Evolutionary conservation across 2,888 invertebrate genomes (phyloP).

Genomic region (Cylindroiulus punctatus): DNA sequence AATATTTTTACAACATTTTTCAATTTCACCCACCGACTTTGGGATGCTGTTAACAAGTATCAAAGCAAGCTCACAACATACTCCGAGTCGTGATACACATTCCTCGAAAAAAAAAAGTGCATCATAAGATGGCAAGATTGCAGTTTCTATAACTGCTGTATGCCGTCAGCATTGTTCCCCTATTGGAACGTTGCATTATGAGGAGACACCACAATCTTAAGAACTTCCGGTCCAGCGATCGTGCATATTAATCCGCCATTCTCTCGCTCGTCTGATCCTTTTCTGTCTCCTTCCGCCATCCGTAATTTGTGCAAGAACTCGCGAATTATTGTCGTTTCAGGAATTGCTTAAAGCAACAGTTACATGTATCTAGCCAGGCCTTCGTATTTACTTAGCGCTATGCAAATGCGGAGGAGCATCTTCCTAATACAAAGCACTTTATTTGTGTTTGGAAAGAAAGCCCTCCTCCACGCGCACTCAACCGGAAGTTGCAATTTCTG

Average conservation of each 20-base stretch:
- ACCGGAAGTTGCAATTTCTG: conserved; percentile 19
- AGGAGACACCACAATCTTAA: neutral
- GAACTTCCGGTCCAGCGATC: conserved; percentile 21
- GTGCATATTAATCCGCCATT: conserved; percentile 28
- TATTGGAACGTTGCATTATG: too few species aligned
- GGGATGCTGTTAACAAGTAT: too few species aligned
- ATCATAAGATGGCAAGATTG: too few species aligned
- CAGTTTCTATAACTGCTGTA: too few species aligned
- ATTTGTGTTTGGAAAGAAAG: neutral
- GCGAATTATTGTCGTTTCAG: conserved; percentile 10
- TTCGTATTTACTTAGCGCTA: conserved; percentile 7
- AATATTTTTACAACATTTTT: too few species aligned
- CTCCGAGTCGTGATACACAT: too few species aligned
- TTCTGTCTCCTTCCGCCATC: neutral
- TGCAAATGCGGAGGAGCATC: conserved; percentile 10
- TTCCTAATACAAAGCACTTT: neutral
- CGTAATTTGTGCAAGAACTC: neutral
- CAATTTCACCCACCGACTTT: too few species aligned
- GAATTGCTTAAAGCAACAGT: conserved; percentile 45
- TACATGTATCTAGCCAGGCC: neutral
- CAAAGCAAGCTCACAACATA: too few species aligned
- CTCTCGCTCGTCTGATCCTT: neutral
- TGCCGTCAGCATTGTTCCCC: too few species aligned
- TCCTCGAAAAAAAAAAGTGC: too few species aligned
- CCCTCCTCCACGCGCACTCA: neutral